Percentiles rank a stretch among this genome's conserved stretches.
Evolutionary conservation across 2,797 vertebrate species (phyloP).

Genomic region (Pachyuromys duprasi): DNA sequence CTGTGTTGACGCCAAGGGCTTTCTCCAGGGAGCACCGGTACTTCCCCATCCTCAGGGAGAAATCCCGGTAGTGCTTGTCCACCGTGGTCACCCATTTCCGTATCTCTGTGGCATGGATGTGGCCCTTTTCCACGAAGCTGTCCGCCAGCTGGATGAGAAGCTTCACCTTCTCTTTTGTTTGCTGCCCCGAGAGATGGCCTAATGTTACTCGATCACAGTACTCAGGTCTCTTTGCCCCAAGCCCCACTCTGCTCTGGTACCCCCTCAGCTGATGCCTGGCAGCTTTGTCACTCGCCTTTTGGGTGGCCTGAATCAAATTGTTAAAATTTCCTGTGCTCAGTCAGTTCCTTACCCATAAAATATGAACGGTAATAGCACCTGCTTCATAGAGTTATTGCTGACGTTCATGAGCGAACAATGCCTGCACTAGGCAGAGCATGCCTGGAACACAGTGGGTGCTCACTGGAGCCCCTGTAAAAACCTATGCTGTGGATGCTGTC

Average conservation of each 20-base stretch:
- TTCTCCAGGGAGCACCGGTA: conserved; percentile 95
- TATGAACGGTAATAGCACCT: not conserved
- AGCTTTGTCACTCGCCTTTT: not conserved
- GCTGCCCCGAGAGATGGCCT: conserved; percentile 88
- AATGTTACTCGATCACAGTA: conserved; percentile 73
- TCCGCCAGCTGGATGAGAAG: conserved; percentile 98
- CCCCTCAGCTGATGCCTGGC: not conserved
- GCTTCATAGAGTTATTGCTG: accelerated
- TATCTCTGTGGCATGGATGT: conserved; percentile 96
- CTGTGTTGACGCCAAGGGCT: conserved; percentile 94
- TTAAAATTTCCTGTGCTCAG: not conserved
- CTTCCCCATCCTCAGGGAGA: conserved; percentile 95
- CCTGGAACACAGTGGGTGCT: not conserved
- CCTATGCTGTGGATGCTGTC: not conserved
- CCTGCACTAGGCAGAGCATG: not conserved
- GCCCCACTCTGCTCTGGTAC: not conserved
- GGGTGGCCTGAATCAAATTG: not conserved
- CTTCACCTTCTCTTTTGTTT: conserved; percentile 99
- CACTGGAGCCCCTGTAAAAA: not conserved
- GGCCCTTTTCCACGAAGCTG: conserved; percentile 98
- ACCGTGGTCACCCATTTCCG: conserved; percentile 98
- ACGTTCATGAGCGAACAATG: not conserved
- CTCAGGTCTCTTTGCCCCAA: not conserved
- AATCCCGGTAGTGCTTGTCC: conserved; percentile 97
- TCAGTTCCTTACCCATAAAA: not conserved